Conservation (phyloP, 2,888 invertebrate genomes). For the Scrobipalpa atriplicella region DNA sequence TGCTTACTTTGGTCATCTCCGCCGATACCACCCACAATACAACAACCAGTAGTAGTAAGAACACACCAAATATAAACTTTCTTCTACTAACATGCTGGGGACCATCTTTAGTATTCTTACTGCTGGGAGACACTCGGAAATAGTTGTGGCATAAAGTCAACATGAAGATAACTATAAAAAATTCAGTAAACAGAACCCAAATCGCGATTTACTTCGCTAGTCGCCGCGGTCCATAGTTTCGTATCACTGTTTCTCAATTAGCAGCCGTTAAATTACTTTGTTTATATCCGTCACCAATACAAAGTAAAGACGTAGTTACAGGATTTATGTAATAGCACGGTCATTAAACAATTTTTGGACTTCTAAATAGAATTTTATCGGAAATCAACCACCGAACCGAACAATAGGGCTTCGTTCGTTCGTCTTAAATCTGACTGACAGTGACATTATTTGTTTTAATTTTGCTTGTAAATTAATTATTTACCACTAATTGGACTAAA, state of each 20-base stretch:
- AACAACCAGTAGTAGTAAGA: slow-evolving; percentile 94
- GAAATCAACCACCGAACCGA: background rate
- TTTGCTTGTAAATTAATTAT: background rate
- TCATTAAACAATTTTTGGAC: slow-evolving; percentile 14
- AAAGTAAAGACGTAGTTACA: background rate
- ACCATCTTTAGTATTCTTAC: slow-evolving; percentile 70
- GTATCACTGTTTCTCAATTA: background rate
- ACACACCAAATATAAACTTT: slow-evolving; percentile 90
- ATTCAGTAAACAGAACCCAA: slow-evolving; percentile 23
- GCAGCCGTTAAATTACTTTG: background rate
- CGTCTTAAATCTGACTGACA: slow-evolving; percentile 16
- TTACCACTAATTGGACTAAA: background rate
- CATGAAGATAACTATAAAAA: slow-evolving; percentile 60
- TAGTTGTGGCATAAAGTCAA: slow-evolving; percentile 80
- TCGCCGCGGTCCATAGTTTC: slow-evolving; percentile 22
- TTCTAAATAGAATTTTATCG: slow-evolving; percentile 20
- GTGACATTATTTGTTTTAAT: slow-evolving; percentile 23
- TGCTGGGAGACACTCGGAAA: slow-evolving; percentile 67
- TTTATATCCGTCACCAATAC: background rate
- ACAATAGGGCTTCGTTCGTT: slow-evolving; percentile 18
- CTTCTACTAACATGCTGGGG: slow-evolving; percentile 63
- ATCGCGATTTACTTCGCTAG: slow-evolving; percentile 8
- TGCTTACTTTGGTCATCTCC: slow-evolving; percentile 94
- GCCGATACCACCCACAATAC: slow-evolving; percentile 98
- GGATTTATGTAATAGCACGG: slow-evolving; percentile 11